phyloP scores from a whole-genome alignment of 2,888 invertebrate genomes.

The Cancer borealis region DNA sequence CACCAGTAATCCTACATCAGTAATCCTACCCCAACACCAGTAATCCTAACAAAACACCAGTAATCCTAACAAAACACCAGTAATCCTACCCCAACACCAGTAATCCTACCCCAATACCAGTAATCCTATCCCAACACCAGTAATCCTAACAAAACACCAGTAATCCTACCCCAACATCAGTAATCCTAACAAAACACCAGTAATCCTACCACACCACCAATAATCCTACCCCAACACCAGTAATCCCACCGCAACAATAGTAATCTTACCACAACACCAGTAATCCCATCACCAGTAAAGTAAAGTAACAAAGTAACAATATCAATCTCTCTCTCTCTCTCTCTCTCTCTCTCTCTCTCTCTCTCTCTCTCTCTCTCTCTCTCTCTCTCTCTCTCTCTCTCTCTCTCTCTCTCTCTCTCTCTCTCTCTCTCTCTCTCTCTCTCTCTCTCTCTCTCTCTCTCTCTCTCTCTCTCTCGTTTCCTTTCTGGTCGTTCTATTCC shows the following conservation, averaged over 20 bases:
- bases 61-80: too few relatives aligned
- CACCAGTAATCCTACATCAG: too few relatives aligned
- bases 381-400: conserved; percentile 35
- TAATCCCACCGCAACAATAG: neutral
- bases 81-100: too few relatives aligned
- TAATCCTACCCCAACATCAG: too few relatives aligned
- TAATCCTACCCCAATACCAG: too few relatives aligned
- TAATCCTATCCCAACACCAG: too few relatives aligned
- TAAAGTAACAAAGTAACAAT: neutral
- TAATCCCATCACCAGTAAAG: neutral
- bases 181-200: too few relatives aligned
- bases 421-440: conserved; percentile 8
- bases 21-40: too few relatives aligned
- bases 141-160: too few relatives aligned
- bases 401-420: conserved; percentile 9
- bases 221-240: neutral
- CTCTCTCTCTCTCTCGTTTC: too few relatives aligned
- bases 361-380: neutral
- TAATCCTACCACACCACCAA: neutral
- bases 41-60: too few relatives aligned
- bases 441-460: conserved; percentile 37
- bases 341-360: conserved; percentile 25
- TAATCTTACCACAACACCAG: neutral
- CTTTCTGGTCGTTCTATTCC: too few relatives aligned
- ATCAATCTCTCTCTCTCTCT: neutral